These are phyloP conservation scores for Ericerus pela DNA, from an alignment of 1,140 invertebrate species.

Conservation along the genomic window DNA sequence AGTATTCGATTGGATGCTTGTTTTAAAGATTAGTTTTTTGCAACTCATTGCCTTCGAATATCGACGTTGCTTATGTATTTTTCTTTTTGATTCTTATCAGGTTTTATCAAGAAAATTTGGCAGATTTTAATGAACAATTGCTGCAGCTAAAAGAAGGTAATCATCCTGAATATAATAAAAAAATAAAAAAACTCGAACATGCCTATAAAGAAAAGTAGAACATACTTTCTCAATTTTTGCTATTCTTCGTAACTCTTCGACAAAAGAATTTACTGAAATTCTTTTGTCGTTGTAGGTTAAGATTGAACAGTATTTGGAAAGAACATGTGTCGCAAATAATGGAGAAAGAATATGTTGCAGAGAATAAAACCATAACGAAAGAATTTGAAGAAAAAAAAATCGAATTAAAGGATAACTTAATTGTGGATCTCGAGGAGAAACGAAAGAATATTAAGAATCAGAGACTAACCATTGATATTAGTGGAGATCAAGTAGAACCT, in stretches of 20 bases:
- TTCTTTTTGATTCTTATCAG: neutral
- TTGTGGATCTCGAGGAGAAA: slow-evolving; percentile 81
- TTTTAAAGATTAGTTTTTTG: too few relatives aligned
- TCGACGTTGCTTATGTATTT: too few relatives aligned
- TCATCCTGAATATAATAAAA: slow-evolving; percentile 71
- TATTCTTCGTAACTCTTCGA: too few relatives aligned
- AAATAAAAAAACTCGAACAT: slow-evolving; percentile 65
- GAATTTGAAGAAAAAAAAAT: slow-evolving; percentile 93
- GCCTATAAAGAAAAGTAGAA: slow-evolving; percentile 58
- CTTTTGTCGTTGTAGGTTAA: too few relatives aligned
- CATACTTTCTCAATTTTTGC: too few relatives aligned
- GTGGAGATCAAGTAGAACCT: slow-evolving; percentile 42
- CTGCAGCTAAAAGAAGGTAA: slow-evolving; percentile 72
- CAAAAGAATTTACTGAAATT: too few relatives aligned
- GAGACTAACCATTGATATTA: slow-evolving; percentile 69
- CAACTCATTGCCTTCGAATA: too few relatives aligned
- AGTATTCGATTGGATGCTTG: neutral
- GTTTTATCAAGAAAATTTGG: slow-evolving; percentile 87
- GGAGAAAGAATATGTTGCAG: slow-evolving; percentile 71
- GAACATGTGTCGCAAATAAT: slow-evolving; percentile 73
- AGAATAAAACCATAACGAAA: slow-evolving; percentile 71
- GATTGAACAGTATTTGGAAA: slow-evolving; percentile 67
- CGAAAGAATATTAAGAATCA: slow-evolving; percentile 77
- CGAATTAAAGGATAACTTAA: slow-evolving; percentile 75
- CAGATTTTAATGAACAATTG: slow-evolving; percentile 74